Conservation (phyloP, 2,797 vertebrate genomes). For the Hylomyscus alleni region DNA sequence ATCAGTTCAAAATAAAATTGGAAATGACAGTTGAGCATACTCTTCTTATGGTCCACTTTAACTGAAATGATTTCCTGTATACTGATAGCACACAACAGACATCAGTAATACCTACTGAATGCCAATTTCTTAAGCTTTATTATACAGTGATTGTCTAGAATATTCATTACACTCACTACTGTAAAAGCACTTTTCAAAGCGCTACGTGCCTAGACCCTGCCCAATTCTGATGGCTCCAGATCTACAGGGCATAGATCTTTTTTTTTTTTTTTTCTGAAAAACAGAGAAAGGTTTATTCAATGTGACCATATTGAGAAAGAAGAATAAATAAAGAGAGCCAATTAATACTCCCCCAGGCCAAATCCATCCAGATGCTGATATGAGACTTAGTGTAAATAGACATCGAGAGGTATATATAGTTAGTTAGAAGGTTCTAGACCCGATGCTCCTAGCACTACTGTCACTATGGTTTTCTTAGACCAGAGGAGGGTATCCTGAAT, state of each 20-base stretch:
- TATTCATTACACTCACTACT: constrained; percentile 45
- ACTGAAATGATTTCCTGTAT: constrained; percentile 51
- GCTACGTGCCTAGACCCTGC: neutral
- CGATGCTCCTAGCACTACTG: neutral
- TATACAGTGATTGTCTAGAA: constrained; percentile 24
- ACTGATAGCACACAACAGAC: neutral
- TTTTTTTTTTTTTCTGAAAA: no score
- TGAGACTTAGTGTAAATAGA: neutral
- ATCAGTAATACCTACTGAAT: neutral
- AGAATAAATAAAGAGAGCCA: no score
- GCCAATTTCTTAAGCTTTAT: constrained; percentile 53
- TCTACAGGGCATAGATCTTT: neutral
- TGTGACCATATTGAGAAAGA: neutral
- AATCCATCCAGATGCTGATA: neutral
- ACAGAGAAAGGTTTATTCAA: neutral
- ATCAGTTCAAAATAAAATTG: constrained; percentile 59
- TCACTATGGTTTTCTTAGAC: constrained; percentile 28
- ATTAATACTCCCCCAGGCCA: neutral
- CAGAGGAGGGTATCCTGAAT: neutral
- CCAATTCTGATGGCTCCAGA: constrained; percentile 11
- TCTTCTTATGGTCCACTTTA: constrained; percentile 36
- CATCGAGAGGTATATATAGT: neutral
- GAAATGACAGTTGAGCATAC: constrained; percentile 33
- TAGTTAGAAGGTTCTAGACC: neutral
- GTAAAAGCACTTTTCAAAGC: constrained; percentile 40